phyloP scores from a whole-genome alignment of 30 jellyfish, hydroid and myxozoan species.

The Aurelia aurita complex sp. Pacific region DNA sequence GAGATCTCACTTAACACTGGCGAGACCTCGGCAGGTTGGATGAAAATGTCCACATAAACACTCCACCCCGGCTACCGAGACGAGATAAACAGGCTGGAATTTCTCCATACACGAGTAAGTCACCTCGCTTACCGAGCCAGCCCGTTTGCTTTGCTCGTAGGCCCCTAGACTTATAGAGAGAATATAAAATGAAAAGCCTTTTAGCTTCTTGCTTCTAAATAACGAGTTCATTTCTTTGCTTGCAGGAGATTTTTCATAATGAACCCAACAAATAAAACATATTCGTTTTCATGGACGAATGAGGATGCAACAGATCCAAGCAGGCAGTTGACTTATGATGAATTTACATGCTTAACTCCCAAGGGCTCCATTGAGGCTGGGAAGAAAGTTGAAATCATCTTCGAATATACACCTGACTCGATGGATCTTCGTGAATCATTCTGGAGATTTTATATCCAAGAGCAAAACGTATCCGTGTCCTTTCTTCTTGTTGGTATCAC shows the following conservation, averaged over 20 bases:
- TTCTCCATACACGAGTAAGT: too few relatives aligned
- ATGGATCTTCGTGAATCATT: constrained; percentile 81
- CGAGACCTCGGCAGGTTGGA: too few relatives aligned
- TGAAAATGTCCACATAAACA: too few relatives aligned
- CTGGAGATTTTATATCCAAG: constrained; percentile 81
- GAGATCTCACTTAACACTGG: too few relatives aligned
- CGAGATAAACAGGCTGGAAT: too few relatives aligned
- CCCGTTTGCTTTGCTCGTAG: too few relatives aligned
- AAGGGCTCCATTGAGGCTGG: constrained; percentile 81
- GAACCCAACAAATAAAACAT: constrained; percentile 86
- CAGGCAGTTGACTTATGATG: constrained; percentile 5
- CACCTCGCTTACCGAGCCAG: too few relatives aligned
- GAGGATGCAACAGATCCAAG: constrained; percentile 61
- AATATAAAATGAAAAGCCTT: too few relatives aligned
- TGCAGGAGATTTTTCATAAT: constrained; percentile 75
- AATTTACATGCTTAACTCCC: constrained; percentile 66
- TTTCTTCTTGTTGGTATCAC: constrained; percentile 86
- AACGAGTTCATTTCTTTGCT: not conserved
- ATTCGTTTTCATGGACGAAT: constrained; percentile 74
- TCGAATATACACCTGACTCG: constrained; percentile 75
- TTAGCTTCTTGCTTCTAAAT: too few relatives aligned
- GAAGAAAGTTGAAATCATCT: constrained; percentile 74
- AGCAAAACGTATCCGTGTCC: constrained; percentile 83
- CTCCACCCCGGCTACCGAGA: too few relatives aligned
- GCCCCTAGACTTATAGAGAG: too few relatives aligned